phyloP scores from a whole-genome alignment of 2,888 invertebrate species.

The Drosophila fungiperda region DNA sequence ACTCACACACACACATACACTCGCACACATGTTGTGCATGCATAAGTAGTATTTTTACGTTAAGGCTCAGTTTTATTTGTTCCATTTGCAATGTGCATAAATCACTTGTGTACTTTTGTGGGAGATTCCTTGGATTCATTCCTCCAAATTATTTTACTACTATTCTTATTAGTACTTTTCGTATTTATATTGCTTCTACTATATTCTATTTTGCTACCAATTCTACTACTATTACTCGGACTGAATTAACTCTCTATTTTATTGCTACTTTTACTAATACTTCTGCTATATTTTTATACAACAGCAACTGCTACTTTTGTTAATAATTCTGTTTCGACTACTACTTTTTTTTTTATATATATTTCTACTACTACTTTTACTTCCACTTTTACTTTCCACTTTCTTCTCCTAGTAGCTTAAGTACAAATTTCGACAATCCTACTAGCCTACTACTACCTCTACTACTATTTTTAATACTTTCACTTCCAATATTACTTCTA shows the following conservation, averaged over 20 bases:
- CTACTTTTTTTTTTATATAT: no score
- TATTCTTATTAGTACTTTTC: slow-evolving; percentile 26
- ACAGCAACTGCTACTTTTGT: neutral
- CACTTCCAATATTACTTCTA: no score
- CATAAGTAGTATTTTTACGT: slow-evolving; percentile 61
- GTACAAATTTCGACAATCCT: no score
- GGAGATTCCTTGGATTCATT: neutral
- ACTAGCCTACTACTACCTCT: no score
- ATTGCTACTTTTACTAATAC: neutral
- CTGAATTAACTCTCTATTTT: no score
- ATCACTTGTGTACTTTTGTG: slow-evolving; percentile 46
- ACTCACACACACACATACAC: slow-evolving; percentile 3
- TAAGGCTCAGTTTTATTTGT: slow-evolving; percentile 38
- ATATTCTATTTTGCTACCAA: neutral
- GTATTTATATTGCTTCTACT: neutral
- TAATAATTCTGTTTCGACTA: neutral
- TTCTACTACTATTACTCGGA: neutral
- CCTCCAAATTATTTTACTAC: slow-evolving; percentile 26
- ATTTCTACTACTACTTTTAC: no score
- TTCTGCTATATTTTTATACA: neutral
- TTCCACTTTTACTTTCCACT: no score
- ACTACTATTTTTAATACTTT: neutral
- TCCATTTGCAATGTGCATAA: slow-evolving; percentile 73
- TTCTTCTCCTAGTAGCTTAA: no score
- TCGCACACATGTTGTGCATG: slow-evolving; percentile 50